Base-by-base conservation (phyloP, 2,888 invertebrate genomes). In the Nomada flava region DNA sequence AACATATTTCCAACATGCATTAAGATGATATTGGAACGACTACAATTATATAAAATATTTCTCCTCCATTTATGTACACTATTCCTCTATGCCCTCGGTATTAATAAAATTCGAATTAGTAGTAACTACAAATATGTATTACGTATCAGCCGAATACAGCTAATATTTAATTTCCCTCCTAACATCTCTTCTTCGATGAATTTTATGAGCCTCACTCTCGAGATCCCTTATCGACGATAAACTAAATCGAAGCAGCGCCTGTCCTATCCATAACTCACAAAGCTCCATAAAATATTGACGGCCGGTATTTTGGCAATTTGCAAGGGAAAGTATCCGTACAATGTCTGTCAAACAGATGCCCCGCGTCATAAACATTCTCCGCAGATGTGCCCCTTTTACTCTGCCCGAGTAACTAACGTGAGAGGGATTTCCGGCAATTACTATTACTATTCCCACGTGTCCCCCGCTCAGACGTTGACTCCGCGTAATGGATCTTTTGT, bases 271-370 rank as follows among this genome's bases (percentile, higher is more conserved):
- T 42, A 42, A 62, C 15, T 18, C 7, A 18, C 4, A 5, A 20
- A 64, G 18, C 42, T 26, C 23, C 18, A 15, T 73, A 57, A 73
- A 73, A 57, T 15, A 13, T 20, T n/a, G 18, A 67, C 57, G 18
- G 20, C 55, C 50, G 42, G 5, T 57, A 18, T 72, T 57, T 57
- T 7, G 42, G 4, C 67, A 11, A 73, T 42, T 11, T 42, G 26
- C 23, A 23, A n/a, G 26, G 20, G 64, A 53, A 64, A 72, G 26
- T 65, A 18, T 44, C 60, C 47, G 20, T 5, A 44, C 15, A 29
- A 47, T n/a, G 73, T 29, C 73, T 57, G 73, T 73, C 65, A 67
- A 20, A 26, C 67, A 73, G 57, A 67, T 67, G 73, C 67, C 44
- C 29, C 47, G 9, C 15, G 15, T 18, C 67, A 36, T 73, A 67